Conservation (phyloP, 1,140 invertebrate genomes). For the Tetramorium parvispinum region DNA sequence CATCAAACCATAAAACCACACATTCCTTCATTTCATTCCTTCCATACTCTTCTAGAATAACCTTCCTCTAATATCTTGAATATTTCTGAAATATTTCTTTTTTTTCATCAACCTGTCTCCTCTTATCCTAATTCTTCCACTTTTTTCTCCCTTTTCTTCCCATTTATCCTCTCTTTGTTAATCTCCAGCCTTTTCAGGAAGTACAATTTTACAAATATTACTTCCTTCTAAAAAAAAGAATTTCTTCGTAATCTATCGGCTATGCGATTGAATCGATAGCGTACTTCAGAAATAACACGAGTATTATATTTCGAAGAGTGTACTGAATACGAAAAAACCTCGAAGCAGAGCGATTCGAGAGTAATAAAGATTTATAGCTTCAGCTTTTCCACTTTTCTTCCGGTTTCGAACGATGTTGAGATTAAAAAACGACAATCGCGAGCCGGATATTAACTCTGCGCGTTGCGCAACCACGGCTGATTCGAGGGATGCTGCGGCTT, state of each 20-base stretch:
- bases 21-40: too few relatives aligned
- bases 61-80: too few relatives aligned
- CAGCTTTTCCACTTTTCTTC: neutral
- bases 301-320: neutral
- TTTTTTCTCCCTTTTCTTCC: too few relatives aligned
- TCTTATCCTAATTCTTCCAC: too few relatives aligned
- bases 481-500: neutral
- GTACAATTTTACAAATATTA: neutral
- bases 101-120: too few relatives aligned
- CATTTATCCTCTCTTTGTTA: too few relatives aligned
- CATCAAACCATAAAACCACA: too few relatives aligned
- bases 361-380: slow-evolving; percentile 4
- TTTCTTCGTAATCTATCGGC: neutral
- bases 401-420: neutral
- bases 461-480: neutral
- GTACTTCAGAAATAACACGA: neutral
- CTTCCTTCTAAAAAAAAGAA: neutral
- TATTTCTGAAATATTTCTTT: too few relatives aligned
- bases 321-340: neutral
- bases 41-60: too few relatives aligned
- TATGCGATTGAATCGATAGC: neutral
- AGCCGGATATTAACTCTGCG: slow-evolving; percentile 25
- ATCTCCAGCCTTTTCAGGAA: too few relatives aligned
- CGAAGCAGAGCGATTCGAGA: neutral
- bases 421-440: neutral